Evolutionary conservation across 2,113 vertebrate genomes (phyloP), one percentile per base, ranked within the genome.

Genomic region (Jaculus jaculus): DNA sequence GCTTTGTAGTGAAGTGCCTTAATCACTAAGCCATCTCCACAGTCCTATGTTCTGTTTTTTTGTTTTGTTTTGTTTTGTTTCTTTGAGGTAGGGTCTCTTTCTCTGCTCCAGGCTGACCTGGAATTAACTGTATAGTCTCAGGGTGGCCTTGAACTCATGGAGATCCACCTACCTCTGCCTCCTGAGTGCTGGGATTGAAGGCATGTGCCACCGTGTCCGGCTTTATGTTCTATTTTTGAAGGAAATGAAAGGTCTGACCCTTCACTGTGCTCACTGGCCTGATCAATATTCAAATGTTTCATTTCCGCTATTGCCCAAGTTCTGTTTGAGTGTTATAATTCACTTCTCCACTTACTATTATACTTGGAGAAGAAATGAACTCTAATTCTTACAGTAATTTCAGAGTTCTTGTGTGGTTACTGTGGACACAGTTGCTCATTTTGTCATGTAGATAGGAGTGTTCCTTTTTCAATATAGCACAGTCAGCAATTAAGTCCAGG

Each of bases 261-360:
- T 7, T 54, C 3, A n/a, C 80, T 0, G 28, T 17, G 17, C 20
- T 87, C 73, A 61, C 37, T 47, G 75, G 5, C 34, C 7, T 93
- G 16, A 26, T 8, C 87, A 58, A 65, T 96, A 60, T 21, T 78
- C 88, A 77, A 3, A 87, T 66, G 47, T 74, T 51, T 89, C 34
- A 81, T 0, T 90, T 88, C 58, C 24, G 51, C 72, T 65, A 1
- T 23, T 87, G 34, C 71, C 39, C 95, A 92, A 34, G 73, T 54
- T 26, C 15, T 7, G 39, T 71, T 96, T 93, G 5, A 71, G 83
- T 97, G 78, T 90, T 83, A 18, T 61, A 88, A 79, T 94, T 87
- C 87, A 89, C 63, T 68, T 20, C 79, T 93, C 71, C 85, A 21
- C 71, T 94, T 89, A 89, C 84, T 96, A 94, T 95, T 93, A 81